Base-by-base conservation (phyloP, 2,797 vertebrate species). In the Danio tinwini region DNA sequence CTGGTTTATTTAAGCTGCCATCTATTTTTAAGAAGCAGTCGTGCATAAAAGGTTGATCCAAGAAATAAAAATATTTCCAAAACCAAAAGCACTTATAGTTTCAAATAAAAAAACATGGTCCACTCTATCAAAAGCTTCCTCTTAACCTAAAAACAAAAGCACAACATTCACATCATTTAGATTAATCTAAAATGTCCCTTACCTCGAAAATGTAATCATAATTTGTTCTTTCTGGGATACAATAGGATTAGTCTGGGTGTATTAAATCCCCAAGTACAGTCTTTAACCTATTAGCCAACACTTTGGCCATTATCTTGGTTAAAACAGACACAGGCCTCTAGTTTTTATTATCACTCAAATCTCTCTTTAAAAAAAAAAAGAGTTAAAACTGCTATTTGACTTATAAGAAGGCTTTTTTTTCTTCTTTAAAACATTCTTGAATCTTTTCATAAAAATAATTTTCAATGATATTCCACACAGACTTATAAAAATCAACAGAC, bases 271-370 rank as follows among this genome's bases (percentile, higher is more conserved):
- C 1, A 3, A 29, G 29, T 29, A 29, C 63, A 19, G 40, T 45
- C 21, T 21, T 21, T 65, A 9, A 47, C 17, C 17, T 65, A 8
- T 47, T 44, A 17, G 40, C 40, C 44, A 67, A 47, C 4, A 14
- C 29, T 59, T 59, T 59, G 21, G 21, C 19, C 14, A 14, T 37
- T 37, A 59, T 0, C 2, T 42, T 21, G 21, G 63, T 65, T 65
- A 65, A 13, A 12, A 65, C 12, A 12, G 63, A 64, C 62, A 64
- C 42, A 45, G 63, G 62, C 40, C 42, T 64, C 42, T 17, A 65
- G 1, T n/a, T n/a, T 21, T 65, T 47, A 65, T 65, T 42, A 45
- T 12, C 42, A 21, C 62, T 64, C 40, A 65, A 47, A 3, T 65
- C 44, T 4, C 42, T 17, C 3, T 47, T 65, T 7, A 47, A 65